Base-by-base conservation (phyloP, 2,797 vertebrate species). In the Gymnothorax reevesii region DNA sequence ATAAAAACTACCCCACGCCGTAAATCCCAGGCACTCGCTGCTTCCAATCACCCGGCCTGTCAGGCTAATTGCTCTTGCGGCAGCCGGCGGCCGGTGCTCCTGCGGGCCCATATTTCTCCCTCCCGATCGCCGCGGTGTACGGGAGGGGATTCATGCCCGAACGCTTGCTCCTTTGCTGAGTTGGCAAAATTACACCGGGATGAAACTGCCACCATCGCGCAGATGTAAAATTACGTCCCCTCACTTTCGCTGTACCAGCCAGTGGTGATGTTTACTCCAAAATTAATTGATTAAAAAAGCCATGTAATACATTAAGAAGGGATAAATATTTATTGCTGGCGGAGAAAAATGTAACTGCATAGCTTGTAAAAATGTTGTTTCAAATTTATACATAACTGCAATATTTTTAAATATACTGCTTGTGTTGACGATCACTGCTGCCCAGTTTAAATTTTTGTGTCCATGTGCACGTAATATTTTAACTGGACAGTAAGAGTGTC, bases 1-100 rank as follows among this genome's bases (percentile, higher is more conserved):
- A 90, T 92, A 92, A 92, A 89, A 82, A 84, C 88, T 90, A 89
- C 89, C 87, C 90, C 85, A 59, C 85, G 86, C 89, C 85, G 90
- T 91, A 92, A 92, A 91, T 90, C 89, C 90, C 83, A 84, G 84
- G 69, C 57, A 84, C 88, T 84, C 42, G 75, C n/a, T 22, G 75
- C 75, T 79, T 89, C 75, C 75, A 87, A 87, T 85, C 59, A 22
- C 75, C 71, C 87, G 86, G 55, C 80, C 85, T 87, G 88, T 90
- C 91, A 89, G 75, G 86, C 91, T 91, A 92, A 92, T 91, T 92
- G 85, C 87, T 86, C 87, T 7, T 66, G 85, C 75, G 22, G 75
- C 49, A 17, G 75, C 20, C 75, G 75, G 42, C 75, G 42, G 17
- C 20, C 49, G 49, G 75, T 7, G 25, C 75, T 54, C 42, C 0